Base-by-base conservation (phyloP, 2,888 invertebrate species). In the Shargacucullia verbasci region DNA sequence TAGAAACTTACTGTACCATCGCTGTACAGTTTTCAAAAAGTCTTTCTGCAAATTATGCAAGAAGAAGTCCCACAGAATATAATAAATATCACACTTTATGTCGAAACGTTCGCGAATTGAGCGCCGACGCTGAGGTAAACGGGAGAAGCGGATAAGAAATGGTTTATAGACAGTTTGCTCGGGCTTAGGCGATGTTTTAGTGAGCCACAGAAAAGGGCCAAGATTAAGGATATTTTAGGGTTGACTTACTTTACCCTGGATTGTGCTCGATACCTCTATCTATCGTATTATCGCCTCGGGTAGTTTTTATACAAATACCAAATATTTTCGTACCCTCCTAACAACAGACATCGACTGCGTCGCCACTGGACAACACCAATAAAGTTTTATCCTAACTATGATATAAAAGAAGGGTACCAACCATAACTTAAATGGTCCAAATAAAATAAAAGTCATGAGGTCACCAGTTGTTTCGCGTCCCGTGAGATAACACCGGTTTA, bases 391-490 rank as follows among this genome's bases (percentile, higher is more conserved):
- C 48, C 35, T 45, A 50, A 53, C 61, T 68, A 63, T 59, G 57
- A 62, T 59, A 67, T 70, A 74, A 70, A 73, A 47, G 34, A 54
- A 53, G 49, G 49, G 29, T 47, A 33, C 47, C 41, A 61, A 53
- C 65, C 53, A 59, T 62, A 69, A 59, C 61, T 39, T 57, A 34
- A 66, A 71, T 44, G 60, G 45, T 58, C 45, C 45, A 45, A 50
- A 64, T 73, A 64, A 65, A 73, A 68, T 65, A 61, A 59, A 60
- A 57, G 46, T 58, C 38, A 45, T 66, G 59, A 73, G 58, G 59
- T 61, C 62, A 60, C 27, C 57, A 57, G 72, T 64, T 58, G 64
- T 65, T 44, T 54, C 63, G 44, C 49, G 49, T 54, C 35, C 43
- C 43, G 52, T 59, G 56, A 45, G 53, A 59, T 57, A 52, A 59